These are phyloP conservation scores for Nothocercus julius DNA, from an alignment of 2,113 vertebrate genomes.

Conservation along the genomic window DNA sequence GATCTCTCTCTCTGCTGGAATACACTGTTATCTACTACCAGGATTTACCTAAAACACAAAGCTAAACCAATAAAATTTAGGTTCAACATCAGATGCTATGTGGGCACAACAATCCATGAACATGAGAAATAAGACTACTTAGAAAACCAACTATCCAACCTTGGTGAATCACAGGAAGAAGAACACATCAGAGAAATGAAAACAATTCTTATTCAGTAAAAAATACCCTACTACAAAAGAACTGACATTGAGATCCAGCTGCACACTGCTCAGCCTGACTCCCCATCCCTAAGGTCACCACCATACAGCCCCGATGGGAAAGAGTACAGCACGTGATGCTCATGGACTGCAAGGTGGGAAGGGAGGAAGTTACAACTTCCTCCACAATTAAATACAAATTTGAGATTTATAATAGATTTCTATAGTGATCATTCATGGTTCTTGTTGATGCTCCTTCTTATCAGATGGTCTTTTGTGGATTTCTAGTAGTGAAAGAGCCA, in stretches of 20 bases:
- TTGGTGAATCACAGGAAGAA: neutral
- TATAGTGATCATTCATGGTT: neutral
- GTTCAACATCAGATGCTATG: neutral
- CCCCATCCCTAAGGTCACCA: neutral
- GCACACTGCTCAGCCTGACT: neutral
- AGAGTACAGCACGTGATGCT: neutral
- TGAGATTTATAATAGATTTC: neutral
- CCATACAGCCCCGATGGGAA: neutral
- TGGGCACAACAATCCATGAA: neutral
- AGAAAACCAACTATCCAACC: neutral
- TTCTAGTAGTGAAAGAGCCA: neutral
- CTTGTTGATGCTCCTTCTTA: neutral
- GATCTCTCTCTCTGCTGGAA: neutral
- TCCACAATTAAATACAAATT: neutral
- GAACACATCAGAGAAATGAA: neutral
- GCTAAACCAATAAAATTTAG: neutral
- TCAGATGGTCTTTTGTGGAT: neutral
- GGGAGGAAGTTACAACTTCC: neutral
- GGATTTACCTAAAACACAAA: neutral
- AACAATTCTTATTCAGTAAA: neutral
- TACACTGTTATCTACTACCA: neutral
- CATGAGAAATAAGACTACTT: neutral
- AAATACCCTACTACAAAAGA: neutral
- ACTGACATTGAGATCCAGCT: neutral
- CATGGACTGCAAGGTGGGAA: neutral